A percentile compares a stretch with the other conserved stretches of the same genome.
These are phyloP conservation scores for Athalia rosae DNA, from an alignment of 2,888 invertebrate genomes.

Conservation along the genomic window DNA sequence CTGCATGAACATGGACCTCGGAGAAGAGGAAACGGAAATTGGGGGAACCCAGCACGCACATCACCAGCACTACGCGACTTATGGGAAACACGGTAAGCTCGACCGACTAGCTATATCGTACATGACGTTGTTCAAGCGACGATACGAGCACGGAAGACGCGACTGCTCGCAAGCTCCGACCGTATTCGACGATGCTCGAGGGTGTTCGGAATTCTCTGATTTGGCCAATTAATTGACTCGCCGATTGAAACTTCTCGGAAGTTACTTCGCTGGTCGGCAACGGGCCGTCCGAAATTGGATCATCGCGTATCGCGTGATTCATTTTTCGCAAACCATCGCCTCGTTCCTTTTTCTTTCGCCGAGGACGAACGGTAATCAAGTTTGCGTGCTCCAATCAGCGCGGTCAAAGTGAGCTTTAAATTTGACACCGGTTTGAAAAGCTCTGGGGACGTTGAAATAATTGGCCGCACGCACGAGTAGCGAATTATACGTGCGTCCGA, in stretches of 20 bases:
- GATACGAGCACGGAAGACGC: neutral
- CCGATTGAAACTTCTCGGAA: slow-evolving; percentile 24
- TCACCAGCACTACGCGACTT: slow-evolving; percentile 59
- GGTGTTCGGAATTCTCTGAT: too few species aligned
- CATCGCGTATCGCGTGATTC: slow-evolving; percentile 18
- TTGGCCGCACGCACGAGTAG: neutral
- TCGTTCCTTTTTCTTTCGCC: neutral
- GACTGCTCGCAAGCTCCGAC: neutral
- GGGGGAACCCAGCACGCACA: slow-evolving; percentile 58
- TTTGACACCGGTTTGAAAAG: neutral
- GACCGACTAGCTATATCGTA: neutral
- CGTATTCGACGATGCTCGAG: neutral
- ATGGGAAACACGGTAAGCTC: slow-evolving; percentile 60
- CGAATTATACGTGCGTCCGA: too few species aligned
- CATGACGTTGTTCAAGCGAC: too few species aligned
- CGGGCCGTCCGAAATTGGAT: slow-evolving; percentile 12
- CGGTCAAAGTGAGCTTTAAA: neutral
- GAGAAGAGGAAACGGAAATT: slow-evolving; percentile 62
- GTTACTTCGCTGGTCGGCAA: too few species aligned
- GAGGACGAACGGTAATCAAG: slow-evolving; percentile 10
- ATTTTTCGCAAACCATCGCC: neutral
- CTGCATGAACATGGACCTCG: slow-evolving; percentile 62
- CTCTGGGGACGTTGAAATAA: neutral
- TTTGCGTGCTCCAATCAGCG: neutral
- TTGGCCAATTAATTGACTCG: slow-evolving; percentile 11